Conservation (phyloP, 2,113 vertebrate species). For the Propithecus coquereli region DNA sequence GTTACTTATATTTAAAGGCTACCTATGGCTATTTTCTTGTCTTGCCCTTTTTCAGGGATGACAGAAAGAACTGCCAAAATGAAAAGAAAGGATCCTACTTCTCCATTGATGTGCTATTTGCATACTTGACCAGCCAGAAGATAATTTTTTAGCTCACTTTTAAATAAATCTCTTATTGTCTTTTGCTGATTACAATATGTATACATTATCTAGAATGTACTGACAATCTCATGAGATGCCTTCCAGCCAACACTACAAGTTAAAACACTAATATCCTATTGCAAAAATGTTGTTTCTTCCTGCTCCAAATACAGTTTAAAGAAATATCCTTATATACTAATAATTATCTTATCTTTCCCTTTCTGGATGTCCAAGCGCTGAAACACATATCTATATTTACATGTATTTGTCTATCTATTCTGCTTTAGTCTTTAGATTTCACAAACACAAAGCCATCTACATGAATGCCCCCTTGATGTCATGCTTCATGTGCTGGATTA, state of each 20-base stretch:
- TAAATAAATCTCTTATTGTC: not conserved
- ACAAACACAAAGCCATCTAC: not conserved
- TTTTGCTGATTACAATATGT: not conserved
- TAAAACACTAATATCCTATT: not conserved
- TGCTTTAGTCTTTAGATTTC: not conserved
- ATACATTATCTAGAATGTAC: not conserved
- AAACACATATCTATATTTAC: not conserved
- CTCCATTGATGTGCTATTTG: not conserved
- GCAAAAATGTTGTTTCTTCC: not conserved
- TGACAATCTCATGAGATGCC: not conserved
- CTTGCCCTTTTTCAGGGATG: not conserved
- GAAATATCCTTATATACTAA: not conserved
- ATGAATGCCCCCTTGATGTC: not conserved
- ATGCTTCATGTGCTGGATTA: not conserved
- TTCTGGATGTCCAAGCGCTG: not conserved
- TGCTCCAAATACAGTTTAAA: not conserved
- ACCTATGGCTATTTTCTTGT: not conserved
- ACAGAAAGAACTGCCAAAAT: not conserved
- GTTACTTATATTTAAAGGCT: slow-evolving; percentile 8
- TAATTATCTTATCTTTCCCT: not conserved
- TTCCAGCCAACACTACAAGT: not conserved
- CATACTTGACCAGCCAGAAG: not conserved
- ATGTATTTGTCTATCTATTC: not conserved
- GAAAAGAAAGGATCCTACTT: not conserved
- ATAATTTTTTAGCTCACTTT: not conserved